A percentile compares a stretch with the other conserved stretches of the same genome.
Evolutionary conservation across 2,888 invertebrate species (phyloP).

Genomic region (Nemurella pictetii): DNA sequence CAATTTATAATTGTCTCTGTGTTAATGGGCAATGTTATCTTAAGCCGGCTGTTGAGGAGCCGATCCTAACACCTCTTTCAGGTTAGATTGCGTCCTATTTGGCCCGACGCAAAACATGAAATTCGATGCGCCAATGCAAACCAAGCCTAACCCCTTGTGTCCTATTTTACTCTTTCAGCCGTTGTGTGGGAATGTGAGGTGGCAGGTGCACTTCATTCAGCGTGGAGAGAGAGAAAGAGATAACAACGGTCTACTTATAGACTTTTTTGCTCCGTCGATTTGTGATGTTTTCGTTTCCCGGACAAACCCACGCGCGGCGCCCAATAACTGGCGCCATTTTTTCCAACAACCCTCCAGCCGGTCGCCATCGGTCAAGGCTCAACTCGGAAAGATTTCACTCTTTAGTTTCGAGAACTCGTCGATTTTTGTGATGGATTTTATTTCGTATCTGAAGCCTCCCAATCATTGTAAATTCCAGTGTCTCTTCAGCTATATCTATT

Average conservation of each 20-base stretch:
- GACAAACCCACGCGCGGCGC: constrained; percentile 16
- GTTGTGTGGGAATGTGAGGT: constrained; percentile 17
- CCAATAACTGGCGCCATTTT: constrained; percentile 1
- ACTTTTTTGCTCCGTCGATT: constrained; percentile 6
- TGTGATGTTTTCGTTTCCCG: constrained; percentile 32
- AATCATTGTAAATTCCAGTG: too few species aligned
- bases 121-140: not conserved
- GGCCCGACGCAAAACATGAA: not conserved
- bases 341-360: constrained; percentile 12
- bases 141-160: constrained; percentile 20
- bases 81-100: not conserved
- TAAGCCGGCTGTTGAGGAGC: not conserved
- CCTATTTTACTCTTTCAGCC: constrained; percentile 30
- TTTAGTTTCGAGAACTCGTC: not conserved
- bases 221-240: constrained; percentile 6
- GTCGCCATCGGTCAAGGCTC: not conserved
- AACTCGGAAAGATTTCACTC: not conserved
- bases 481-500: too few species aligned
- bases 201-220: not conserved
- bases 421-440: too few species aligned
- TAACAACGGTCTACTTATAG: constrained; percentile 10
- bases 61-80: not conserved
- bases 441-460: too few species aligned
- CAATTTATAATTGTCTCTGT: too few species aligned
- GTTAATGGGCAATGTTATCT: not conserved